These are phyloP conservation scores for Papilio xuthus DNA, from an alignment of 1,140 invertebrate genomes.

Conservation along the genomic window DNA sequence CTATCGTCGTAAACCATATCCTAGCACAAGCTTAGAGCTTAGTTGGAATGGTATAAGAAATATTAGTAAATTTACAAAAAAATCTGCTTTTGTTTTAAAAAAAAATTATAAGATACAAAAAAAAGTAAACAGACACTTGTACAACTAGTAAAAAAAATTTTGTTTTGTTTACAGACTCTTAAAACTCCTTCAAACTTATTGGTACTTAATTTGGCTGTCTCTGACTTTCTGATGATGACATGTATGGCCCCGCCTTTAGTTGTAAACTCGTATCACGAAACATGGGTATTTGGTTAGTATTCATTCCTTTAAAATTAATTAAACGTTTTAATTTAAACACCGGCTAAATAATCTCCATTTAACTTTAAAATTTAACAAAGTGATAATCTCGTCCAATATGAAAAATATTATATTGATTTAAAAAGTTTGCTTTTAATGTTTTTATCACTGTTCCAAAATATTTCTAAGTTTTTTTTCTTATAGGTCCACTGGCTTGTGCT, in stretches of 20 bases:
- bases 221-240: conserved; percentile 94
- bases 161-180: conserved; percentile 77
- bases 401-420: too few species aligned
- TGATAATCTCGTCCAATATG: too few species aligned
- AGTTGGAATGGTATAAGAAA: too few species aligned
- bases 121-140: too few species aligned
- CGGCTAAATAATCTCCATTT: conserved; percentile 82
- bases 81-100: too few species aligned
- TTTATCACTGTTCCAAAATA: too few species aligned
- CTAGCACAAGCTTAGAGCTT: too few species aligned
- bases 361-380: conserved; percentile 51
- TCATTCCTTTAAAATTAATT: background rate
- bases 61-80: too few species aligned
- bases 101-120: too few species aligned
- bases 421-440: too few species aligned
- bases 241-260: conserved; percentile 92
- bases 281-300: conserved; percentile 89
- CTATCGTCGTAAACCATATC: too few species aligned
- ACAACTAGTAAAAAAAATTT: background rate
- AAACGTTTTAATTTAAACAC: background rate
- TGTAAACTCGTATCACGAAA: conserved; percentile 93
- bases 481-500: conserved; percentile 90
- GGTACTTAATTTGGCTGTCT: conserved; percentile 92
- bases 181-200: conserved; percentile 92
- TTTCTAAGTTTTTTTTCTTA: conserved; percentile 27